Conservation (phyloP, 2,888 invertebrate genomes). For the Pomacea canaliculata region DNA sequence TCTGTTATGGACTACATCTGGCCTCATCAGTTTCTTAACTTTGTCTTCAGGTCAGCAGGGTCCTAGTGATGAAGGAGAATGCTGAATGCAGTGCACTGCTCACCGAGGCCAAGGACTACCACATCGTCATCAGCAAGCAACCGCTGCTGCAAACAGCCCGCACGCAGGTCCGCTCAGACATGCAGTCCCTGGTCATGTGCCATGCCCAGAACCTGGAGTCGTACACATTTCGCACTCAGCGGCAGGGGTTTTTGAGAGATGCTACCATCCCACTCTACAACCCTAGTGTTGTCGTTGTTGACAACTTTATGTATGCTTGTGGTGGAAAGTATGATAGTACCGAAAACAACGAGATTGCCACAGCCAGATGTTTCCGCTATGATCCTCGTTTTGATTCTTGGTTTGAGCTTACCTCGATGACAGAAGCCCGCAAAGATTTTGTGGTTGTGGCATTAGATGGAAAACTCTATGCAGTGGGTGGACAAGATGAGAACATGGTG, state of each 20-base stretch:
- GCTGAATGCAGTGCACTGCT: constrained; percentile 60
- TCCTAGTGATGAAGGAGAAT: constrained; percentile 61
- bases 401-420: constrained; percentile 68
- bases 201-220: constrained; percentile 67
- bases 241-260: constrained; percentile 62
- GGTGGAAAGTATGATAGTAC: constrained; percentile 68
- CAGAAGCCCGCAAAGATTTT: constrained; percentile 68
- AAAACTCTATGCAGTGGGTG: constrained; percentile 63
- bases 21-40: too few species aligned
- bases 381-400: constrained; percentile 55
- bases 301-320: constrained; percentile 69
- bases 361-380: constrained; percentile 67
- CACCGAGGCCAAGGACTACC: constrained; percentile 68
- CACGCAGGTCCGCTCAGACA: constrained; percentile 63
- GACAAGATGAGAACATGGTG: constrained; percentile 68
- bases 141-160: constrained; percentile 62
- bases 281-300: constrained; percentile 65
- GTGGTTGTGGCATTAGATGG: constrained; percentile 55
- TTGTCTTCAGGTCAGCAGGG: constrained; percentile 53
- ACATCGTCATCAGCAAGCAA: constrained; percentile 67
- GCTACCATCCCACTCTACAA: constrained; percentile 65
- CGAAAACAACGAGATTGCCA: constrained; percentile 67
- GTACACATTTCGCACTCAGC: constrained; percentile 60
- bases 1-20: too few species aligned
- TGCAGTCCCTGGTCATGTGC: constrained; percentile 64